These are phyloP conservation scores for Gorsachius goisagi DNA, from an alignment of 2,113 vertebrate genomes.

Conservation along the genomic window DNA sequence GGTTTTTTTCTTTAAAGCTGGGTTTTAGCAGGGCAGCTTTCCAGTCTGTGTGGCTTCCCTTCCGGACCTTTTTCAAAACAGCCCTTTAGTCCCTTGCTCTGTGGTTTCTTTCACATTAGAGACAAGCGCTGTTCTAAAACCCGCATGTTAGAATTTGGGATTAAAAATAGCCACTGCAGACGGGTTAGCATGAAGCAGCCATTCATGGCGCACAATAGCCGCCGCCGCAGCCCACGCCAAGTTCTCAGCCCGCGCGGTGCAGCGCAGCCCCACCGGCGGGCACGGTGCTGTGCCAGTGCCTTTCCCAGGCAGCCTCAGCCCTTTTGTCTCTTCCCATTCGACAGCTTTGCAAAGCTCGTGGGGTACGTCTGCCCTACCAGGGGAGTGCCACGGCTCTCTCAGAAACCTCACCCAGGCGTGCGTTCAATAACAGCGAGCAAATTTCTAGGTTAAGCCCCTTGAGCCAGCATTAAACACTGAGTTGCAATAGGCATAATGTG, in stretches of 20 bases:
- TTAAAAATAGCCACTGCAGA: constrained; percentile 55
- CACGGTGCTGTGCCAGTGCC: not conserved
- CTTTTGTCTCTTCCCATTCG: not conserved
- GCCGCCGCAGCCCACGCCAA: accelerated
- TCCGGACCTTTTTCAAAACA: constrained; percentile 48
- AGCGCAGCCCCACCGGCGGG: accelerated
- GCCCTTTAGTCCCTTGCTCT: constrained; percentile 45
- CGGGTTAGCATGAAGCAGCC: constrained; percentile 36
- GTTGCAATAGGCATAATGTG: not conserved
- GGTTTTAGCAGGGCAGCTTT: constrained; percentile 26
- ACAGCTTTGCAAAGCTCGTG: not conserved
- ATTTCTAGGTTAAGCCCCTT: not conserved
- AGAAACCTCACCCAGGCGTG: not conserved
- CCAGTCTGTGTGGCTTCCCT: constrained; percentile 31
- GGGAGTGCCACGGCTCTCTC: not conserved
- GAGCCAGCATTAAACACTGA: not conserved
- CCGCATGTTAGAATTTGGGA: constrained; percentile 28
- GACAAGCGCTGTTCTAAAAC: constrained; percentile 47
- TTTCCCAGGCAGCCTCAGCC: not conserved
- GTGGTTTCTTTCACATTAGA: constrained; percentile 56
- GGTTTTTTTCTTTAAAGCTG: not conserved
- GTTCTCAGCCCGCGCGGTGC: not conserved
- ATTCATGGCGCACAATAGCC: constrained; percentile 41
- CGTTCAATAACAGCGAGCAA: not conserved
- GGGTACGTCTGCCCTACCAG: not conserved